Evolutionary conservation across 2,113 vertebrate genomes (phyloP).

Genomic region (Nannospalax galili): DNA sequence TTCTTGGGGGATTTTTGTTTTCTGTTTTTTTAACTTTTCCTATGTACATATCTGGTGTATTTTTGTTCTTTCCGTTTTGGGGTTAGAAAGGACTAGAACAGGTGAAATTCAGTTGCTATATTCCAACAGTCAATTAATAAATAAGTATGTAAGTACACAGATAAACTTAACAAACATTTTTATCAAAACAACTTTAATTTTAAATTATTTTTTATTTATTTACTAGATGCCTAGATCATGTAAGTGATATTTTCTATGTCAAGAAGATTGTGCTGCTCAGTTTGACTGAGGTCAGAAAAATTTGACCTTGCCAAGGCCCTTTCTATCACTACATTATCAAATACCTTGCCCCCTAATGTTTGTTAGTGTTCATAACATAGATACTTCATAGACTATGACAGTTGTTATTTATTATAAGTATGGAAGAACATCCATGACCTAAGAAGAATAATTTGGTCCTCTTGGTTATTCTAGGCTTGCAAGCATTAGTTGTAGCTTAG

Average conservation of each 20-base stretch:
- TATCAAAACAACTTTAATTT: conserved; percentile 25
- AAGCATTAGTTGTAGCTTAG: conserved; percentile 5
- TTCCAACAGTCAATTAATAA: background rate
- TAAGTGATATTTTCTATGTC: background rate
- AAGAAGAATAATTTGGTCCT: background rate
- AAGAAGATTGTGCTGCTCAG: conserved; percentile 1
- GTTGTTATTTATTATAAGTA: background rate
- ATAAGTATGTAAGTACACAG: background rate
- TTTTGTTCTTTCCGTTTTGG: conserved; percentile 27
- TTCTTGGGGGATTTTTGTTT: background rate
- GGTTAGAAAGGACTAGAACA: background rate
- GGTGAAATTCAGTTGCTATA: conserved; percentile 13
- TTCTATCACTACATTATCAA: background rate
- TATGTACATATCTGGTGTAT: background rate
- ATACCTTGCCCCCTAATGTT: conserved; percentile 3
- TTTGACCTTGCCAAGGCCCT: background rate
- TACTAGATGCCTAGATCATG: background rate
- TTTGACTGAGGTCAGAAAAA: background rate
- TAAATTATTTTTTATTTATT: conserved; percentile 37
- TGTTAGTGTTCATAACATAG: background rate
- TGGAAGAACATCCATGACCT: background rate
- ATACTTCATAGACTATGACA: background rate
- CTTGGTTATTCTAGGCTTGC: conserved; percentile 15
- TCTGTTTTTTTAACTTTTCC: background rate
- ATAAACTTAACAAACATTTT: background rate